Evolutionary conservation across 2,797 vertebrate genomes (phyloP), one percentile per base, ranked within the genome.

Genomic region (Leuciscus waleckii): DNA sequence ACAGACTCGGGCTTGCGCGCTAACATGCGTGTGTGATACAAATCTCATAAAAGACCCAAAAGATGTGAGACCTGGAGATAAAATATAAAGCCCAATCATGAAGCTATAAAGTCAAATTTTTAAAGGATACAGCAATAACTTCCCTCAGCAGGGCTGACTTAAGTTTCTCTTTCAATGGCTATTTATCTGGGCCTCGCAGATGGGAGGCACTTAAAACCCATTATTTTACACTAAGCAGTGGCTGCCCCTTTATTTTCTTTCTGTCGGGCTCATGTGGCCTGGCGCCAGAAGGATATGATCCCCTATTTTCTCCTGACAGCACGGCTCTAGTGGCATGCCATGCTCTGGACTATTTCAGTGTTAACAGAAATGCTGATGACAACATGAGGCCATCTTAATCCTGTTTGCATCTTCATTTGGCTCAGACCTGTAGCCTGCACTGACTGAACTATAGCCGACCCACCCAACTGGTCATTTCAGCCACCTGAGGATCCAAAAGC

Each of bases 121-220:
- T 67, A 78, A 82, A 79, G 26, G 10, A 58, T 73, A 54, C 21
- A 51, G 61, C 81, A 89, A 83, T 77, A 79, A n/a, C 79, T 84
- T 79, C 73, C 61, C 23, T 61, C 35, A 54, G 51, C 69, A 83
- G 16, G 51, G 32, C 73, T 39, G 16, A 68, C 69, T 58, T 79
- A 46, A 81, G 51, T 85, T 86, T 80, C 79, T 56, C 16, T 68
- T 78, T 87, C 75, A 70, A n/a, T 77, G 35, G 21, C 51, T 77
- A 43, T 87, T 83, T 83, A 89, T 89, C 86, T 49, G 70, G 79
- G 81, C 65, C 84, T 89, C 84, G 87, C 85, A 89, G 88, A 91
- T 89, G 74, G 87, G 69, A 89, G 82, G 84, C 84, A 85, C 89
- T 89, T 88, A 81, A 86, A 84, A 88, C 69, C 85, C 69, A 88